Conservation (phyloP, 23 tunicate species). For the Ascidia mentula region DNA sequence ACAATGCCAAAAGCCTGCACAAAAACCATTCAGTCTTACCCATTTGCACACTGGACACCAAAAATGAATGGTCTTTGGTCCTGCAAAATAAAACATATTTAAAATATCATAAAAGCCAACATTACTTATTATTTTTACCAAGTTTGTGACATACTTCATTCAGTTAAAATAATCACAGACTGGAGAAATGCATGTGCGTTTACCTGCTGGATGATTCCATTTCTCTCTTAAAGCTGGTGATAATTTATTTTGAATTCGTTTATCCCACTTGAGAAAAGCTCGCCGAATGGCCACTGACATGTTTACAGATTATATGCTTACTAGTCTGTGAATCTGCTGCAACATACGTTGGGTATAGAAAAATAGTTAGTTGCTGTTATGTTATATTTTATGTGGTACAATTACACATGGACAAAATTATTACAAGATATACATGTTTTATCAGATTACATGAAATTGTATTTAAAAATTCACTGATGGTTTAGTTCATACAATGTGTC, state of each 20-base stretch:
- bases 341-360: too few species aligned
- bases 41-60: slow-evolving; percentile 98
- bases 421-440: too few species aligned
- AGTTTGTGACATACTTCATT: background rate
- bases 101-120: background rate
- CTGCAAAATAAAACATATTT: slow-evolving; percentile 15
- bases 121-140: too few species aligned
- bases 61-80: slow-evolving; percentile 93
- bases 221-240: slow-evolving; percentile 65
- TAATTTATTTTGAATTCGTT: slow-evolving; percentile 50
- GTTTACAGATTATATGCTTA: background rate
- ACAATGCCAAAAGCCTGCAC: too few species aligned
- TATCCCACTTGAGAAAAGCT: slow-evolving; percentile 38
- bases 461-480: too few species aligned
- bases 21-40: slow-evolving; percentile 80
- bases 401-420: too few species aligned
- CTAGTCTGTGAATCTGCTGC: too few species aligned
- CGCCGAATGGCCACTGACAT: slow-evolving; percentile 75
- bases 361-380: too few species aligned
- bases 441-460: too few species aligned
- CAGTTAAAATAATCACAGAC: background rate
- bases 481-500: too few species aligned
- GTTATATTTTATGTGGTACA: too few species aligned
- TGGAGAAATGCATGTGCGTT: background rate
- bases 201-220: slow-evolving; percentile 98